phyloP scores from a whole-genome alignment of 2,113 vertebrate genomes.

The Corythornis madagascariensis region DNA sequence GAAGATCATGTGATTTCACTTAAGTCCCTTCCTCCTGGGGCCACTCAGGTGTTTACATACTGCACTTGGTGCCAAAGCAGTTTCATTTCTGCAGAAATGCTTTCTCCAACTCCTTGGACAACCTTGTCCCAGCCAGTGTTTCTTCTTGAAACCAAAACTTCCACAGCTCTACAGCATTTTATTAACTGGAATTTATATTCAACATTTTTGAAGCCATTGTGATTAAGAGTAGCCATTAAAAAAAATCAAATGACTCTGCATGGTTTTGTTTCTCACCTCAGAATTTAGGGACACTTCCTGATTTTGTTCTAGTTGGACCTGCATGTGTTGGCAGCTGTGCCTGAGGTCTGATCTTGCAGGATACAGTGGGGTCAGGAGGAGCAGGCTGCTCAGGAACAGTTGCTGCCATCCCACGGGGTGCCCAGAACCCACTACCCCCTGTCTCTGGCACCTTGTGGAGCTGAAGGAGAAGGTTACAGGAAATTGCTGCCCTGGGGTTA shows the following conservation, averaged over 20 bases:
- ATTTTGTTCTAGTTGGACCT: background rate
- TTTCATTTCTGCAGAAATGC: background rate
- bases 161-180: background rate
- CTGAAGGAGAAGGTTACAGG: background rate
- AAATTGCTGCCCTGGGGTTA: background rate
- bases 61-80: background rate
- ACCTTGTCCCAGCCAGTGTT: background rate
- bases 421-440: background rate
- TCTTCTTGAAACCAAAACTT: background rate
- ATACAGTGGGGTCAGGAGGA: background rate
- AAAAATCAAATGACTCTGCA: background rate
- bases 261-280: background rate
- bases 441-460: accelerated
- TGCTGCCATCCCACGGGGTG: background rate
- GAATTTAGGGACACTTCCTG: background rate
- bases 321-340: background rate
- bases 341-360: background rate
- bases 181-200: background rate
- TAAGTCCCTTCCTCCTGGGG: background rate
- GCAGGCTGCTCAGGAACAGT: accelerated
- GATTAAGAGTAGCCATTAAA: background rate
- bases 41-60: slow-evolving; percentile 4
- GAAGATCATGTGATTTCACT: slow-evolving; percentile 10
- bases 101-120: background rate
- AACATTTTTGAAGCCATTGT: background rate